phyloP scores from a whole-genome alignment of 2,113 vertebrate species.

The Tapirus terrestris region DNA sequence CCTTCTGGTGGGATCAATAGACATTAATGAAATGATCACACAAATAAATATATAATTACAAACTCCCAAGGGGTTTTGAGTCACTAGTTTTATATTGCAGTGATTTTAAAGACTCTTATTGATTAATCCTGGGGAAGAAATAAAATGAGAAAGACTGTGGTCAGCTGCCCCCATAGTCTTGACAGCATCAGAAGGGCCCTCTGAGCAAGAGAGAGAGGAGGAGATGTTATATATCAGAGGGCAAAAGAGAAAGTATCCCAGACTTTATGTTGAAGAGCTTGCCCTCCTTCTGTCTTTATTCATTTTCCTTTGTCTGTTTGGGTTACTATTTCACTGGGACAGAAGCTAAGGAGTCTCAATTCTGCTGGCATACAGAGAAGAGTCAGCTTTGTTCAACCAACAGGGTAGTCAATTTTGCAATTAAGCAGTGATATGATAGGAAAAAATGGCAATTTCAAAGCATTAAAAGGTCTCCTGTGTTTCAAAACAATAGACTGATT shows the following conservation, averaged over 20 bases:
- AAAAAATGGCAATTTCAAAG: background rate
- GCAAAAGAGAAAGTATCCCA: background rate
- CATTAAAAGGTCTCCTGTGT: background rate
- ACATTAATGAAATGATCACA: background rate
- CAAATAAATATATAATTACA: background rate
- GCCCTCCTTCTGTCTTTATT: background rate
- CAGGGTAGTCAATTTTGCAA: background rate
- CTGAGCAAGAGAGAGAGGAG: background rate
- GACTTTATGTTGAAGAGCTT: background rate
- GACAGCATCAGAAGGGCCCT: background rate
- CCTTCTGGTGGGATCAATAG: background rate
- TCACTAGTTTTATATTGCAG: background rate
- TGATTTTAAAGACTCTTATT: background rate
- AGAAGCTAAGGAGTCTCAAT: background rate
- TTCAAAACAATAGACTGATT: conserved; percentile 12
- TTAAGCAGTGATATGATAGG: background rate
- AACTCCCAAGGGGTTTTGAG: background rate
- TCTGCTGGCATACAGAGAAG: background rate
- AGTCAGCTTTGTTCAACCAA: background rate
- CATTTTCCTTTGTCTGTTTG: background rate
- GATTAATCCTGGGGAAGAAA: background rate
- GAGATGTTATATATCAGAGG: background rate
- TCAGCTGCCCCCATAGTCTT: background rate
- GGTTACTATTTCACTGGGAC: background rate
- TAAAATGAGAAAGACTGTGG: background rate